Base-by-base conservation (phyloP, 2,888 invertebrate species). In the Apotomis turbidana region DNA sequence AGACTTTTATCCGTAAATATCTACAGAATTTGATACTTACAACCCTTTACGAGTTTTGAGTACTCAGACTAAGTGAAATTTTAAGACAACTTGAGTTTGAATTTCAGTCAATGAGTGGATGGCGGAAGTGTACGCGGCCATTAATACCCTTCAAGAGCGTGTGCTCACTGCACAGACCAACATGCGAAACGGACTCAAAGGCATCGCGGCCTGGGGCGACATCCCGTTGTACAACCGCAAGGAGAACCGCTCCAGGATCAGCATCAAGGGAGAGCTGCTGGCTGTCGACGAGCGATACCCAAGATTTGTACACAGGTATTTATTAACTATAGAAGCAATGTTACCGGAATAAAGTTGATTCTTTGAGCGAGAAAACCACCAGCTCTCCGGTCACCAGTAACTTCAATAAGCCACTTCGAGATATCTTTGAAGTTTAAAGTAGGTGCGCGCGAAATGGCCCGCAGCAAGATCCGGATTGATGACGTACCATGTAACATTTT, bases 161-260 rank as follows among this genome's bases (percentile, higher is more conserved):
- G 94, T 97, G 4, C 87, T 95, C 6, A 93, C 94, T 58, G 95
- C 96, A 0, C 96, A 97, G 82, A 90, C 90, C 5, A 97, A 97
- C 81, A 89, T 97, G 51, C 90, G 91, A 36, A 86, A 88, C 0
- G 94, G 96, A 0, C 84, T 94, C 1, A 82, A 87, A 0, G 93
- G 94, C 64, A 95, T 97, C 41, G 93, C 94, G 0, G 89, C 91
- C 0, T 98, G 98, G 98, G 96, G 96, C 0, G 94, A 95, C 75
- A 81, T 92, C 12, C 97, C 98, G 0, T 88, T 98, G 6, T 97
- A 96, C 83, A 95, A 95, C 81, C 88, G 98, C 36, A 96, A 95
- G 79, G 81, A 81, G 0, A 91, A 91, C 67, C 85, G 85, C 0
- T 91, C 90, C 57, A 91, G 88, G 68, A 70, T 89, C 27, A 55